Conservation (phyloP, 2,113 vertebrate species). For the Sialia sialis region DNA sequence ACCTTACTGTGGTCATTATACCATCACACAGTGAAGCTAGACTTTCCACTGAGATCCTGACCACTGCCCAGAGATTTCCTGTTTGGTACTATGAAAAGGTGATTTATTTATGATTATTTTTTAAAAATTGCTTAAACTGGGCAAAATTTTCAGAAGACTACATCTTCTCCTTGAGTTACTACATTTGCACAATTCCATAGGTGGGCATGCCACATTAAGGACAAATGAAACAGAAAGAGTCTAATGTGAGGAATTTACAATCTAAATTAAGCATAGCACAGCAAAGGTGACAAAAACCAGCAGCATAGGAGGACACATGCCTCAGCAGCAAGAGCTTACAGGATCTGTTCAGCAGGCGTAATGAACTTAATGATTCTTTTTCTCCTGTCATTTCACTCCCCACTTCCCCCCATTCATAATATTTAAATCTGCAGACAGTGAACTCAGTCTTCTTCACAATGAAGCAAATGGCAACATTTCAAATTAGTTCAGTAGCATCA, state of each 20-base stretch:
- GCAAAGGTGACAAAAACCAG: slow-evolving; percentile 8
- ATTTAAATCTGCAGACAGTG: slow-evolving; percentile 33
- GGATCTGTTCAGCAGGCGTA: not conserved
- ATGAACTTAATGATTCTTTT: slow-evolving; percentile 11
- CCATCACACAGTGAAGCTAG: not conserved
- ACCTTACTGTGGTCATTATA: not conserved
- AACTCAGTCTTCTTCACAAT: not conserved
- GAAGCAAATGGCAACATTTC: slow-evolving; percentile 4
- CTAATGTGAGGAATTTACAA: slow-evolving; percentile 9
- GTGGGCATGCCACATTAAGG: not conserved
- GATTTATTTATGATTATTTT: not conserved
- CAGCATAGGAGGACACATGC: not conserved
- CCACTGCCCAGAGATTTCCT: slow-evolving; percentile 30
- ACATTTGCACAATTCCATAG: not conserved
- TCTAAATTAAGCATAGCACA: slow-evolving; percentile 20
- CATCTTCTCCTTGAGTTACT: not conserved
- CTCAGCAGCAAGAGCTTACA: not conserved
- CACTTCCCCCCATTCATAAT: slow-evolving; percentile 7
- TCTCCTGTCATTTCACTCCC: not conserved
- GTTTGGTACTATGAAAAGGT: slow-evolving; percentile 36
- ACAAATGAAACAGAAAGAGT: slow-evolving; percentile 22
- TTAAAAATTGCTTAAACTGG: not conserved
- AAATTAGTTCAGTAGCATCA: not conserved
- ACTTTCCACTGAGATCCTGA: slow-evolving; percentile 45
- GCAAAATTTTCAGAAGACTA: not conserved